These are phyloP conservation scores for Toxotes jaculatrix DNA, from an alignment of 2,113 vertebrate genomes.

Conservation along the genomic window DNA sequence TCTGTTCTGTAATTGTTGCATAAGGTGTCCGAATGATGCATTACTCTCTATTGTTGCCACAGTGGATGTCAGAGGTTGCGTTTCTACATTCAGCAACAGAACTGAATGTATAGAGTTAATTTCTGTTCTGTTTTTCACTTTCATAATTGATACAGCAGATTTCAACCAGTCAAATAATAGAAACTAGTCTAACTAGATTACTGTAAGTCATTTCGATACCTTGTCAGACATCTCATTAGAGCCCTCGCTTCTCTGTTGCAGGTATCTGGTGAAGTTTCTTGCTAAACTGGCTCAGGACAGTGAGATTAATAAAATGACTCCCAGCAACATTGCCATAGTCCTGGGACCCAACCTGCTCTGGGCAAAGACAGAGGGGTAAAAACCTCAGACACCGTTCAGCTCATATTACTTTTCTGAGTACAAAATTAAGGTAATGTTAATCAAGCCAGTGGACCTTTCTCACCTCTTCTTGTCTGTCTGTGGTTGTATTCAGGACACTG, in stretches of 20 bases:
- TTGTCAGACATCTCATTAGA: neutral
- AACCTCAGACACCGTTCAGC: neutral
- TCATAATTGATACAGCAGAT: neutral
- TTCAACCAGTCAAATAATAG: neutral
- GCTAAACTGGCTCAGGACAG: slow-evolving; percentile 95
- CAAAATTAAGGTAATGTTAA: neutral
- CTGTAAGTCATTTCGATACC: neutral
- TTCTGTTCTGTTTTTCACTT: slow-evolving; percentile 20
- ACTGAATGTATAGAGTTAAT: neutral
- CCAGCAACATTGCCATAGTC: slow-evolving; percentile 96
- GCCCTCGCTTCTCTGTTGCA: slow-evolving; percentile 62
- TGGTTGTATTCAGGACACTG: slow-evolving; percentile 84
- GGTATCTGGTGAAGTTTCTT: slow-evolving; percentile 98
- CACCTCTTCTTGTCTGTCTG: neutral
- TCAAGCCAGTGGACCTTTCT: neutral
- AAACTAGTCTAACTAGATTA: neutral
- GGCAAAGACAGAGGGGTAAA: slow-evolving; percentile 96
- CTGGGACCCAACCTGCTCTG: slow-evolving; percentile 96
- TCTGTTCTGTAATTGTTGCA: neutral
- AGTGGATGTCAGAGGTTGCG: neutral
- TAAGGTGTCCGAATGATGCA: neutral
- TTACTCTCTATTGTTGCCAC: neutral
- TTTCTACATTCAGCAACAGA: neutral
- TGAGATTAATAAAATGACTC: slow-evolving; percentile 96
- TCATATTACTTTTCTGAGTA: neutral